phyloP scores from a whole-genome alignment of 2,797 vertebrate genomes.

The Etheostoma nigrum region DNA sequence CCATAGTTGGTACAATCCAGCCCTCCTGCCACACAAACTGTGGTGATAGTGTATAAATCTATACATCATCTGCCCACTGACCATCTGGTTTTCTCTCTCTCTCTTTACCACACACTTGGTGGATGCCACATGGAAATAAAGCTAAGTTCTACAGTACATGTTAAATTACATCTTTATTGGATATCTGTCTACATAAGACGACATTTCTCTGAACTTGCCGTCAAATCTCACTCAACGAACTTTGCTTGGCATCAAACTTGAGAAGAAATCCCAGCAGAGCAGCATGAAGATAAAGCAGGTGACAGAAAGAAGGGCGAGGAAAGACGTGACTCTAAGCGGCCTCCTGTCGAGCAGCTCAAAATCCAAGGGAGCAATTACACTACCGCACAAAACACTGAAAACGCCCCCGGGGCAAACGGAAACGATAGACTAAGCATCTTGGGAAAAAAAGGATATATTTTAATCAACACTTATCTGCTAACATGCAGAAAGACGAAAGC shows the following conservation, averaged over 20 bases:
- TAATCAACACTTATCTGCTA: constrained; percentile 15
- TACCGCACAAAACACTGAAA: neutral
- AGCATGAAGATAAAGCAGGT: neutral
- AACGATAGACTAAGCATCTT: neutral
- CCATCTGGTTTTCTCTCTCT: constrained; percentile 26
- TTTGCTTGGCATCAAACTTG: neutral
- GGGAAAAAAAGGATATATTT: constrained; percentile 6
- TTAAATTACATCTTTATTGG: neutral
- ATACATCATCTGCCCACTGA: constrained; percentile 29
- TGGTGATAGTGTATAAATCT: constrained; percentile 15
- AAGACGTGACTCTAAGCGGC: neutral
- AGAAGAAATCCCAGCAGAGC: constrained; percentile 1
- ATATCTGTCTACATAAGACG: neutral
- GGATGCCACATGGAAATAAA: neutral
- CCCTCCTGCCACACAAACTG: constrained; percentile 11
- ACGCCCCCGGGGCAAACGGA: neutral
- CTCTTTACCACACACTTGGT: constrained; percentile 9
- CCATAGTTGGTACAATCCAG: neutral
- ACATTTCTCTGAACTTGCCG: neutral
- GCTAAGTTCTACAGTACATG: too few relatives aligned
- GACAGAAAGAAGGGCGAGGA: neutral
- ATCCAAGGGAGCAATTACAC: constrained; percentile 25
- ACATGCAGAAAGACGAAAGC: neutral
- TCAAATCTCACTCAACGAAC: neutral
- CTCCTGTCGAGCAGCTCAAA: constrained; percentile 12